Evolutionary conservation across 2,113 vertebrate genomes (phyloP).

Genomic region (Gopherus flavomarginatus): DNA sequence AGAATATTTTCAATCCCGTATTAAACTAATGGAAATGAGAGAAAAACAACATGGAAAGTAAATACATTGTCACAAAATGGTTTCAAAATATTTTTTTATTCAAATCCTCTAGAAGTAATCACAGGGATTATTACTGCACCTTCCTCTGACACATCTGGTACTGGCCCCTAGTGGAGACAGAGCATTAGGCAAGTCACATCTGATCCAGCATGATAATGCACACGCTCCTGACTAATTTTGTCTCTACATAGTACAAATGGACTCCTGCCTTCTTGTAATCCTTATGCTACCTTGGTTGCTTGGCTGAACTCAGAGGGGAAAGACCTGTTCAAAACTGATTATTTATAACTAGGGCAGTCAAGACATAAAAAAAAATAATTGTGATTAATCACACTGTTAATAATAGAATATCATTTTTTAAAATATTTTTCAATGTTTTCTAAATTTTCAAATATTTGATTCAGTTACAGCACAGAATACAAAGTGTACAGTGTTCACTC

Average conservation of each 20-base stretch:
- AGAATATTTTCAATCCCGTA: neutral
- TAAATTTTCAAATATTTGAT: too few relatives aligned
- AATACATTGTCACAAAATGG: neutral
- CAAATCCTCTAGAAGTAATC: neutral
- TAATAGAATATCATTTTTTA: too few relatives aligned
- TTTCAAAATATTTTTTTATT: neutral
- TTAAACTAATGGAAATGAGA: neutral
- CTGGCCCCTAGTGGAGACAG: neutral
- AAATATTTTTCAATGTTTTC: too few relatives aligned
- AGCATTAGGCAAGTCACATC: neutral
- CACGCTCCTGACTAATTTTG: neutral
- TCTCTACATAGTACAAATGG: neutral
- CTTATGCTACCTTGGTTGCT: too few relatives aligned
- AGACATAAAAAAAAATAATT: too few relatives aligned
- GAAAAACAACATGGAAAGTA: neutral
- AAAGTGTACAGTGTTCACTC: too few relatives aligned
- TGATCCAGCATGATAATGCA: neutral
- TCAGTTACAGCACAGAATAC: too few relatives aligned
- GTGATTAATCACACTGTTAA: too few relatives aligned
- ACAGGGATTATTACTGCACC: neutral
- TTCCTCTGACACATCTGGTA: neutral
- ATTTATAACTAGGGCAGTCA: too few relatives aligned
- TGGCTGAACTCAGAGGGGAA: too few relatives aligned
- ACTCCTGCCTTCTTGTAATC: neutral
- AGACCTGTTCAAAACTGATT: too few relatives aligned